These are phyloP conservation scores for Heliconius erato DNA, from an alignment of 2,888 invertebrate species.

Conservation along the genomic window DNA sequence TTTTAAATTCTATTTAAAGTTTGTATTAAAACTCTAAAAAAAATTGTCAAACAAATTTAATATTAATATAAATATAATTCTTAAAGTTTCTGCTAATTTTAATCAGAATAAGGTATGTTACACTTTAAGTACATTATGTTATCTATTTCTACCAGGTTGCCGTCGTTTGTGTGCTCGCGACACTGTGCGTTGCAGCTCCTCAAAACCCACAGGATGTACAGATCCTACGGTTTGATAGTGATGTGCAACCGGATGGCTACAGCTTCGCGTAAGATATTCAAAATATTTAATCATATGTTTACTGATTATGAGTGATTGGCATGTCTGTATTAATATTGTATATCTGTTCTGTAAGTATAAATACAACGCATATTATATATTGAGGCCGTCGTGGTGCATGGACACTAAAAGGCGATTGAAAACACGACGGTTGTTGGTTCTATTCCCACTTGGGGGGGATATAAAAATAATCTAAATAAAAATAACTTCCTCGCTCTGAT, in stretches of 20 bases:
- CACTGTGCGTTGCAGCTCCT: constrained; percentile 72
- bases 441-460: too few species aligned
- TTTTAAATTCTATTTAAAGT: background rate
- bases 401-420: too few species aligned
- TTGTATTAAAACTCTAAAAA: background rate
- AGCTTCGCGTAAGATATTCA: constrained; percentile 86
- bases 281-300: constrained; percentile 4
- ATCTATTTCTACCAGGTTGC: constrained; percentile 63
- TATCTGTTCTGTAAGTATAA: background rate
- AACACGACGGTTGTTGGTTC: too few species aligned
- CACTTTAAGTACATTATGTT: too few species aligned
- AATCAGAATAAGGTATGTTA: background rate
- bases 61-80: background rate
- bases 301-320: background rate
- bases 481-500: too few species aligned
- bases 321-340: background rate
- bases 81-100: background rate
- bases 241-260: constrained; percentile 87
- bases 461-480: too few species aligned
- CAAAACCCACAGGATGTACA: constrained; percentile 81
- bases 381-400: too few species aligned
- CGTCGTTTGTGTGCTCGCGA: constrained; percentile 68
- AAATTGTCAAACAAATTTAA: background rate
- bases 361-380: background rate
- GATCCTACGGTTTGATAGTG: constrained; percentile 87